These are phyloP conservation scores for Synergus laeviventris DNA, from an alignment of 2,888 invertebrate species.

Conservation along the genomic window DNA sequence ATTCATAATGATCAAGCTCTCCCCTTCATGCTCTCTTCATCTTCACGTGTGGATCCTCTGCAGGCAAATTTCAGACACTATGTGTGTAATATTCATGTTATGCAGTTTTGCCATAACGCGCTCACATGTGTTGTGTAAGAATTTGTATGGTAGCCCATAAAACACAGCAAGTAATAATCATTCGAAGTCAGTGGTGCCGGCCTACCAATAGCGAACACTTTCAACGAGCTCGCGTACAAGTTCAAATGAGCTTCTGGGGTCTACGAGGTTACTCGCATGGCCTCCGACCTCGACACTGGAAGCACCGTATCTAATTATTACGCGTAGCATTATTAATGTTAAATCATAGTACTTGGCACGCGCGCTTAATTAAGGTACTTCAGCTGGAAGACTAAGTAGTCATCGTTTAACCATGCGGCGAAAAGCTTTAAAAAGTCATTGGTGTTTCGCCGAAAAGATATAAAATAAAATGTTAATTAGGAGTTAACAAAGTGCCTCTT, in stretches of 20 bases:
- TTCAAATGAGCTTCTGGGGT: constrained; percentile 12
- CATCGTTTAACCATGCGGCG: not conserved
- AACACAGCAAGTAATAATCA: constrained; percentile 58
- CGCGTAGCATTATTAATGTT: constrained; percentile 16
- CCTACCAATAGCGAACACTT: constrained; percentile 28
- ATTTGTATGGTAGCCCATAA: constrained; percentile 58
- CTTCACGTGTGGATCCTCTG: constrained; percentile 1
- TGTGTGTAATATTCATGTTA: constrained; percentile 21
- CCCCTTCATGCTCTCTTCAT: not conserved
- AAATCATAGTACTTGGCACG: constrained; percentile 27
- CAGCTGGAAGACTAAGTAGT: not conserved
- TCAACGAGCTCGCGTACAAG: constrained; percentile 16
- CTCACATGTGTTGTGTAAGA: not conserved
- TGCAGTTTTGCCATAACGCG: constrained; percentile 12
- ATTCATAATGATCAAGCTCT: constrained; percentile 1
- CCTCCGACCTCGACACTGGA: not conserved
- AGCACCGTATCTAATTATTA: constrained; percentile 31
- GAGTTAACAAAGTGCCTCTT: not conserved
- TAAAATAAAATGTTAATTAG: not conserved
- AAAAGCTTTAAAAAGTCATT: constrained; percentile 11
- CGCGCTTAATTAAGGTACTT: constrained; percentile 10
- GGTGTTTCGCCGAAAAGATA: not conserved
- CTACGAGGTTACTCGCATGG: constrained; percentile 13
- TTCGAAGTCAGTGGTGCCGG: constrained; percentile 43
- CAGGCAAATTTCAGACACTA: constrained; percentile 11